Conservation (phyloP, 2,888 invertebrate genomes). For the Crepidodera aurea region DNA sequence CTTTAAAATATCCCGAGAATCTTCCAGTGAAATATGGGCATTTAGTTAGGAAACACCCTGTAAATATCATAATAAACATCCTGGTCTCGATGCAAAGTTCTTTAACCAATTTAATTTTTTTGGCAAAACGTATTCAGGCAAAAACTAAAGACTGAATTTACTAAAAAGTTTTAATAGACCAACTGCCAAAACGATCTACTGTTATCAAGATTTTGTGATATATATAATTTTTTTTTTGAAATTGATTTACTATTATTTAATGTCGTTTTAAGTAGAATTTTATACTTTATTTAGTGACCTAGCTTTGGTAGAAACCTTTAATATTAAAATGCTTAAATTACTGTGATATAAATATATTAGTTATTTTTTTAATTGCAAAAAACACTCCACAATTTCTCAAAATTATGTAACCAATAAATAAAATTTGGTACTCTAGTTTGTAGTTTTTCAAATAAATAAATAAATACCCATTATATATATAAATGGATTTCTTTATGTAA, state of each 20-base stretch:
- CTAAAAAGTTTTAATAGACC: conserved; percentile 14
- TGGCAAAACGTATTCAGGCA: conserved; percentile 20
- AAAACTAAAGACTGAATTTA: conserved; percentile 38
- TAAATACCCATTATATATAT: conserved; percentile 21
- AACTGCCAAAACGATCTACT: conserved; percentile 32
- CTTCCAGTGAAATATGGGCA: too few relatives aligned
- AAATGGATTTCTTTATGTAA: conserved; percentile 32
- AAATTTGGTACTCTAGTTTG: conserved; percentile 23
- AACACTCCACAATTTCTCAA: conserved; percentile 21
- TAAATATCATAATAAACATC: too few relatives aligned
- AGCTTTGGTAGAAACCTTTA: conserved; percentile 22
- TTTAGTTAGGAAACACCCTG: too few relatives aligned
- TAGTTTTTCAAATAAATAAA: conserved; percentile 22
- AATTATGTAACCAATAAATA: conserved; percentile 15
- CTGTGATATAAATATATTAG: conserved; percentile 44
- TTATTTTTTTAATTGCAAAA: conserved; percentile 28
- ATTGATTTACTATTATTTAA: conserved; percentile 28
- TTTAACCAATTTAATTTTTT: background rate
- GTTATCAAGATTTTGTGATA: conserved; percentile 41
- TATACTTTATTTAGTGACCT: conserved; percentile 19
- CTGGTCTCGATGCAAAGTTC: background rate
- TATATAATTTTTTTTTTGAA: conserved; percentile 29
- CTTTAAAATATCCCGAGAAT: too few relatives aligned
- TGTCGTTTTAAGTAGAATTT: conserved; percentile 20
- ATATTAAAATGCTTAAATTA: conserved; percentile 42